Evolutionary conservation across 2,113 vertebrate genomes (phyloP).

Genomic region (Alosa alosa): DNA sequence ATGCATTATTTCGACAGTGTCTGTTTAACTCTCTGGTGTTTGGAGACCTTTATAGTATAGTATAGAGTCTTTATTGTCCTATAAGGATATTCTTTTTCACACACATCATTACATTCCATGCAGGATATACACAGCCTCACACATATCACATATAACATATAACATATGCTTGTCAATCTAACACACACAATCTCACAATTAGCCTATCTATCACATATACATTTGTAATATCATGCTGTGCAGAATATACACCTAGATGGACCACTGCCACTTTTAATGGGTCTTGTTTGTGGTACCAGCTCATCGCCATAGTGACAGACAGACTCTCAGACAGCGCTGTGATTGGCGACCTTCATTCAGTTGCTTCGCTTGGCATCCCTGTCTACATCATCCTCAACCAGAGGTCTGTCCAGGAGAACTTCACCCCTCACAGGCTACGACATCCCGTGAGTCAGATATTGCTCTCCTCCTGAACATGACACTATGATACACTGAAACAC

Average conservation of each 20-base stretch:
- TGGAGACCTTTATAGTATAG: not conserved
- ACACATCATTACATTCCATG: too few relatives aligned
- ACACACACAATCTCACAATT: not conserved
- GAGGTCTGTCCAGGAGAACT: constrained; percentile 63
- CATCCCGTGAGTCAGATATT: constrained; percentile 68
- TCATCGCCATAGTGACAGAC: constrained; percentile 83
- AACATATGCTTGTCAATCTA: not conserved
- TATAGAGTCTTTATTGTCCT: too few relatives aligned
- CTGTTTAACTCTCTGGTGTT: not conserved
- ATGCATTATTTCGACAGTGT: not conserved
- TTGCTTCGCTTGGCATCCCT: constrained; percentile 70
- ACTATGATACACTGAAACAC: not conserved
- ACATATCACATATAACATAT: too few relatives aligned
- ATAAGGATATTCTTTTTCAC: too few relatives aligned
- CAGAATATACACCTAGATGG: too few relatives aligned
- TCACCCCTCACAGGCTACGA: constrained; percentile 55
- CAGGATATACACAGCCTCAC: too few relatives aligned
- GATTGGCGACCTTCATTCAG: constrained; percentile 72
- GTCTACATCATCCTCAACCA: constrained; percentile 83
- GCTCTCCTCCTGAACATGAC: not conserved
- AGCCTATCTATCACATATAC: not conserved
- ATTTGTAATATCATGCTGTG: not conserved
- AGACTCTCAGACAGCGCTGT: constrained; percentile 77
- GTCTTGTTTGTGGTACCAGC: constrained; percentile 57
- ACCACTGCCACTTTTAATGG: not conserved